phyloP scores from a whole-genome alignment of 2,888 invertebrate genomes.

The Teleiodes luculella region DNA sequence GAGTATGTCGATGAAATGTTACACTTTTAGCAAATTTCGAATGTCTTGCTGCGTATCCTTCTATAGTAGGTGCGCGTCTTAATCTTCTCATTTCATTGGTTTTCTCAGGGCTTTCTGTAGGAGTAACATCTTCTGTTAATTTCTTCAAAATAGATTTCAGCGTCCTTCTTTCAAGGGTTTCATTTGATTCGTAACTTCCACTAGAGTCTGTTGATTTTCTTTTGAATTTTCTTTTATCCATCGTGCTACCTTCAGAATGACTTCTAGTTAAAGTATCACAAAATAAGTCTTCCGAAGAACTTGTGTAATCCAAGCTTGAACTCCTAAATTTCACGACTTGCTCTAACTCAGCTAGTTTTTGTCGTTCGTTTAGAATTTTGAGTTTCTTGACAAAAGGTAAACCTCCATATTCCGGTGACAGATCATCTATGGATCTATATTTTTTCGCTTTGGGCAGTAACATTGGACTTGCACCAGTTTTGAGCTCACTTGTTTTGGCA shows the following conservation, averaged over 20 bases:
- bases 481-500: slow-evolving; percentile 43
- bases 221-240: slow-evolving; percentile 78
- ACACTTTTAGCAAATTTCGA: slow-evolving; percentile 93
- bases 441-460: slow-evolving; percentile 78
- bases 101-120: slow-evolving; percentile 66
- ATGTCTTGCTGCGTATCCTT: slow-evolving; percentile 93
- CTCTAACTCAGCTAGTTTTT: slow-evolving; percentile 90
- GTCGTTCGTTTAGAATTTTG: slow-evolving; percentile 92
- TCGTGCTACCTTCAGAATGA: slow-evolving; percentile 89
- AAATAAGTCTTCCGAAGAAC: slow-evolving; percentile 78
- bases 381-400: slow-evolving; percentile 92
- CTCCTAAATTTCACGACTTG: slow-evolving; percentile 86
- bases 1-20: slow-evolving; percentile 90
- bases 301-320: slow-evolving; percentile 87
- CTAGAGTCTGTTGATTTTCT: slow-evolving; percentile 63
- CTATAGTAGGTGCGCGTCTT: slow-evolving; percentile 89
- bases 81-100: slow-evolving; percentile 82
- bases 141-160: slow-evolving; percentile 92
- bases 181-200: slow-evolving; percentile 80
- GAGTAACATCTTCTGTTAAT: slow-evolving; percentile 83
- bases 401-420: slow-evolving; percentile 92
- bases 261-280: slow-evolving; percentile 83
- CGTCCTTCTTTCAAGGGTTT: slow-evolving; percentile 88
- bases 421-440: slow-evolving; percentile 90
- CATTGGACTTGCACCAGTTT: slow-evolving; percentile 38